A percentile compares a stretch with the other conserved stretches of the same genome.
These are phyloP conservation scores for Sepioteuthis lessoniana DNA, from an alignment of 2,888 invertebrate genomes.

Conservation along the genomic window DNA sequence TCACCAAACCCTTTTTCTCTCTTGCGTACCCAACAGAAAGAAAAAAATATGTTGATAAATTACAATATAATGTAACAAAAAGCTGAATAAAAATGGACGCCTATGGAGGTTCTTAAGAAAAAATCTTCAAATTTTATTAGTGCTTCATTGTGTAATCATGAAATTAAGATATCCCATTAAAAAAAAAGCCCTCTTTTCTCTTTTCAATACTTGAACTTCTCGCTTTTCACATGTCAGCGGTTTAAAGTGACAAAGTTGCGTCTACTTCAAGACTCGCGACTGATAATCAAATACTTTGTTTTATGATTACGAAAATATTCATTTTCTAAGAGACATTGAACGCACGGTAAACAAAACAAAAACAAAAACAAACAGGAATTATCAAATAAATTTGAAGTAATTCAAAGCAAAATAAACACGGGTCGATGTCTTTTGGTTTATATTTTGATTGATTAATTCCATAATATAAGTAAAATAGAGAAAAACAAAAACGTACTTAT, in stretches of 20 bases:
- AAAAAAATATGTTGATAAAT: no score
- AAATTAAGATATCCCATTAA: not conserved
- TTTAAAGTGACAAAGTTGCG: not conserved
- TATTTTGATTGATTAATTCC: not conserved
- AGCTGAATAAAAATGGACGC: not conserved
- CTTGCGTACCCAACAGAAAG: no score
- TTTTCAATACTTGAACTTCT: not conserved
- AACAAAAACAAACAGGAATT: not conserved
- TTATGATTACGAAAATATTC: not conserved
- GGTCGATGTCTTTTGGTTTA: not conserved
- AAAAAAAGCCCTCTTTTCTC: not conserved
- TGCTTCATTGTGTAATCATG: slow-evolving; percentile 23
- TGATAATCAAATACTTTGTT: not conserved
- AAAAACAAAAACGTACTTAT: not conserved
- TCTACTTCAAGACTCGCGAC: not conserved
- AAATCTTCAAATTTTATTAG: not conserved
- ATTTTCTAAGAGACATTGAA: not conserved
- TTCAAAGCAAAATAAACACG: not conserved
- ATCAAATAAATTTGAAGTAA: not conserved
- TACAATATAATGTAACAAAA: not conserved
- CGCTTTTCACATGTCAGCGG: not conserved
- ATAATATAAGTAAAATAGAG: not conserved
- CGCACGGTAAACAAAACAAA: not conserved
- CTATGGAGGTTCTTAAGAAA: not conserved
- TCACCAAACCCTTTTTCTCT: no score